Conservation (phyloP, 2,113 vertebrate genomes). For the Xiphias gladius region DNA sequence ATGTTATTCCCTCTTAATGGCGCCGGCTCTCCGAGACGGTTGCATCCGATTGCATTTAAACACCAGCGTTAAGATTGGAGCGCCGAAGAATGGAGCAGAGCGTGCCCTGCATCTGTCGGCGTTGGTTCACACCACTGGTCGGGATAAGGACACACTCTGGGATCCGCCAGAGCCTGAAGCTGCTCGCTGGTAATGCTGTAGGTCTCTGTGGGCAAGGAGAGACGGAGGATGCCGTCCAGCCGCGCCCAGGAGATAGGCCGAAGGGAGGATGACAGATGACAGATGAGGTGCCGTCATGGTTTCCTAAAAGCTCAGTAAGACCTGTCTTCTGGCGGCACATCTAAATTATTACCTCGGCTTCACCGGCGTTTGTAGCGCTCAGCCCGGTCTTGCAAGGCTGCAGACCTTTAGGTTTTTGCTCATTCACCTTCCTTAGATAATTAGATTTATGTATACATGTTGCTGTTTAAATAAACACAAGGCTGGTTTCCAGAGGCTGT, state of each 20-base stretch:
- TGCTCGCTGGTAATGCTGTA: slow-evolving; percentile 47
- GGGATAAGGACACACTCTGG: slow-evolving; percentile 52
- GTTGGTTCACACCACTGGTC: slow-evolving; percentile 49
- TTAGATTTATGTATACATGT: slow-evolving; percentile 35
- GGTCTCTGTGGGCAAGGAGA: slow-evolving; percentile 62
- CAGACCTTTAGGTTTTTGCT: slow-evolving; percentile 50
- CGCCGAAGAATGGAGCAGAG: slow-evolving; percentile 23
- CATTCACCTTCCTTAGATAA: slow-evolving; percentile 26
- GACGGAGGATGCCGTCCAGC: slow-evolving; percentile 74
- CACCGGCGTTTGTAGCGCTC: slow-evolving; percentile 52
- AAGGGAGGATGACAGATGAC: slow-evolving; percentile 77
- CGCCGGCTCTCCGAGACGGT: slow-evolving; percentile 22
- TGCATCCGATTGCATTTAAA: slow-evolving; percentile 21
- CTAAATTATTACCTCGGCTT: slow-evolving; percentile 80
- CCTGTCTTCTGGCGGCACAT: slow-evolving; percentile 70
- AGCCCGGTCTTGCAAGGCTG: slow-evolving; percentile 22
- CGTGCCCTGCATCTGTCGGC: slow-evolving; percentile 63
- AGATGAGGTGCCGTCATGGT: slow-evolving; percentile 79
- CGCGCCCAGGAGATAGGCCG: slow-evolving; percentile 73
- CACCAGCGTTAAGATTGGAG: slow-evolving; percentile 13
- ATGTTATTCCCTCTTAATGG: slow-evolving; percentile 28
- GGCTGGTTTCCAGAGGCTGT: slow-evolving; percentile 10
- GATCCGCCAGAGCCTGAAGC: slow-evolving; percentile 44
- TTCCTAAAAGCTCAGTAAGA: slow-evolving; percentile 79
- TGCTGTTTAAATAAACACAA: slow-evolving; percentile 11